phyloP scores from a whole-genome alignment of 2,113 vertebrate species.

The Aegithalos caudatus region DNA sequence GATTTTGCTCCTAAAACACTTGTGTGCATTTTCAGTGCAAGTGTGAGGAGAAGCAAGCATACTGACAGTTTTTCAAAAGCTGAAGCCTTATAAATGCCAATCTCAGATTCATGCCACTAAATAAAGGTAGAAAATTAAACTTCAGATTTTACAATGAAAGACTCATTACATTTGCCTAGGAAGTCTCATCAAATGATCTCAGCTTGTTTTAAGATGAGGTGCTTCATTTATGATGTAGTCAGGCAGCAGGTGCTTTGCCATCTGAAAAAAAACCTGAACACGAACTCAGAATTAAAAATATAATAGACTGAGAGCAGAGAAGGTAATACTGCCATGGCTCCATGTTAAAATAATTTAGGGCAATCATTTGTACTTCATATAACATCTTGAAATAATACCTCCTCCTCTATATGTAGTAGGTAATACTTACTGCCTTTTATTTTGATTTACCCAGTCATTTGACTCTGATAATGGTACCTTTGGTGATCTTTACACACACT shows the following conservation, averaged over 20 bases:
- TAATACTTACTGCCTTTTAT: background rate
- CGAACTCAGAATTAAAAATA: constrained; percentile 11
- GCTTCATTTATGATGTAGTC: background rate
- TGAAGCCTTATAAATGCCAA: background rate
- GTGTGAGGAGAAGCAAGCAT: background rate
- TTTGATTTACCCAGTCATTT: background rate
- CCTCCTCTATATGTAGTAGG: background rate
- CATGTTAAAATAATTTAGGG: background rate
- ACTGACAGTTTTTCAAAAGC: background rate
- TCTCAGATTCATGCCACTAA: background rate
- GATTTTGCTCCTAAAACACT: background rate
- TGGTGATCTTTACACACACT: background rate
- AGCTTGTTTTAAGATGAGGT: background rate
- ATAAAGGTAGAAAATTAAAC: constrained; percentile 2
- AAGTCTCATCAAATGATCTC: background rate
- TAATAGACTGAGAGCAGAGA: background rate
- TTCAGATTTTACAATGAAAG: background rate
- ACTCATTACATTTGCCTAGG: background rate
- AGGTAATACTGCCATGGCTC: background rate
- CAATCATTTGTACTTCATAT: background rate
- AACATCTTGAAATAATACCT: background rate
- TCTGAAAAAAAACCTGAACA: background rate
- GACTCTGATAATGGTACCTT: background rate
- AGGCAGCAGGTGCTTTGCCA: background rate
- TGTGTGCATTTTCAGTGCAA: background rate